These are phyloP conservation scores for Anomalospiza imberbis DNA, from an alignment of 2,797 vertebrate species.

Conservation along the genomic window DNA sequence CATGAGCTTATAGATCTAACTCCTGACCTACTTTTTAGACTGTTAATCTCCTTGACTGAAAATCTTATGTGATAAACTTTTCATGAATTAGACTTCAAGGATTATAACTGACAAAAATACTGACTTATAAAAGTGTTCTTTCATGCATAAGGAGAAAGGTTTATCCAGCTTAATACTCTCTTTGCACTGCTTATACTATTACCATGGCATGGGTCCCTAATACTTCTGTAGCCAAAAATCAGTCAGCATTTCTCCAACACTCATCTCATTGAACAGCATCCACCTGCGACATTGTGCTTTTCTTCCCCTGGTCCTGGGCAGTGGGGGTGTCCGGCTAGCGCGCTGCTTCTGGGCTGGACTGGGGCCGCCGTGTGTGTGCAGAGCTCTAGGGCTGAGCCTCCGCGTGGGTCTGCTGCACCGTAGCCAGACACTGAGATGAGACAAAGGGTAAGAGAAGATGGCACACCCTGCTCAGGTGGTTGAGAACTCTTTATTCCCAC, in stretches of 20 bases:
- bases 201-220: neutral
- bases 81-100: conserved; percentile 39
- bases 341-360: too few relatives aligned
- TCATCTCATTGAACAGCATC: neutral
- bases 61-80: conserved; percentile 41
- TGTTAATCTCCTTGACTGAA: neutral
- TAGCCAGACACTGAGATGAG: too few relatives aligned
- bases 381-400: too few relatives aligned
- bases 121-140: conserved; percentile 46
- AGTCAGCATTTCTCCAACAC: neutral
- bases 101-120: conserved; percentile 39
- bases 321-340: too few relatives aligned
- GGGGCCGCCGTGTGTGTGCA: too few relatives aligned
- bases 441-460: too few relatives aligned
- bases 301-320: too few relatives aligned
- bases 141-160: conserved; percentile 35
- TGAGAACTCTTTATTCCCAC: too few relatives aligned
- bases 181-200: conserved; percentile 18
- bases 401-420: too few relatives aligned
- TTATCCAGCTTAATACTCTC: conserved; percentile 54
- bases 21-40: conserved; percentile 35
- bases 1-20: neutral
- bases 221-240: neutral
- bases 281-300: too few relatives aligned
- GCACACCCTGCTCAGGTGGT: too few relatives aligned